These are phyloP conservation scores for Symphodus melops DNA, from an alignment of 2,113 vertebrate species.

Conservation along the genomic window DNA sequence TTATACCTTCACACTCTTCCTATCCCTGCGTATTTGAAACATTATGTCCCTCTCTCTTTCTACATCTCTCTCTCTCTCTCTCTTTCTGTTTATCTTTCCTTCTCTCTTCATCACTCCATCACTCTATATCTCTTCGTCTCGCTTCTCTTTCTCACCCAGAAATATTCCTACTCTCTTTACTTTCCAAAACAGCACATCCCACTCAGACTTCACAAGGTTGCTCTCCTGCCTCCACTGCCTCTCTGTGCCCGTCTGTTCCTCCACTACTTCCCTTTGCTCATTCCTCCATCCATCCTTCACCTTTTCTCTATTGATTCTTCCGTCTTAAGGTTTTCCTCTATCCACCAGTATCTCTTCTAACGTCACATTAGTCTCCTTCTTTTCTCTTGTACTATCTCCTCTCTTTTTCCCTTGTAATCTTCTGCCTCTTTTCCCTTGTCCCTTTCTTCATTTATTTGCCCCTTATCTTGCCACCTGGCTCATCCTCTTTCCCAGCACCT, in stretches of 20 bases:
- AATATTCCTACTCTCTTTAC: slow-evolving; percentile 61
- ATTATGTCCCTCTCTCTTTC: slow-evolving; percentile 48
- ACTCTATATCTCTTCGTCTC: slow-evolving; percentile 22
- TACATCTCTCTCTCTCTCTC: not conserved
- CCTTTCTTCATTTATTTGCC: slow-evolving; percentile 59
- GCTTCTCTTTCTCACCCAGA: slow-evolving; percentile 54
- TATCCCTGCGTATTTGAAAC: slow-evolving; percentile 54
- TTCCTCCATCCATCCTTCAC: slow-evolving; percentile 64
- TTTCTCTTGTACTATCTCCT: slow-evolving; percentile 53
- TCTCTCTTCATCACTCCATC: slow-evolving; percentile 22
- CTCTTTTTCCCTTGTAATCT: slow-evolving; percentile 45
- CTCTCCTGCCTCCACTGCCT: slow-evolving; percentile 68
- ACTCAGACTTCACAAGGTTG: slow-evolving; percentile 80
- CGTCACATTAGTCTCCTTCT: slow-evolving; percentile 48
- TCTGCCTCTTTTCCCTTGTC: slow-evolving; percentile 58
- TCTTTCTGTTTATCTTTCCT: slow-evolving; percentile 13
- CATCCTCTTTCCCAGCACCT: slow-evolving; percentile 42
- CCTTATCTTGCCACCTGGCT: slow-evolving; percentile 73
- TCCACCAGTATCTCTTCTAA: slow-evolving; percentile 59
- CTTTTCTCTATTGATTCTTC: slow-evolving; percentile 62
- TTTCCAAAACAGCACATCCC: slow-evolving; percentile 76
- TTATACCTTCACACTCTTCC: slow-evolving; percentile 29
- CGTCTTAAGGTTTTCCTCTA: slow-evolving; percentile 54
- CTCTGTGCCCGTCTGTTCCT: slow-evolving; percentile 57
- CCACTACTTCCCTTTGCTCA: slow-evolving; percentile 54